These are phyloP conservation scores for Dynastes tityus DNA, from an alignment of 2,888 invertebrate species.

Conservation along the genomic window DNA sequence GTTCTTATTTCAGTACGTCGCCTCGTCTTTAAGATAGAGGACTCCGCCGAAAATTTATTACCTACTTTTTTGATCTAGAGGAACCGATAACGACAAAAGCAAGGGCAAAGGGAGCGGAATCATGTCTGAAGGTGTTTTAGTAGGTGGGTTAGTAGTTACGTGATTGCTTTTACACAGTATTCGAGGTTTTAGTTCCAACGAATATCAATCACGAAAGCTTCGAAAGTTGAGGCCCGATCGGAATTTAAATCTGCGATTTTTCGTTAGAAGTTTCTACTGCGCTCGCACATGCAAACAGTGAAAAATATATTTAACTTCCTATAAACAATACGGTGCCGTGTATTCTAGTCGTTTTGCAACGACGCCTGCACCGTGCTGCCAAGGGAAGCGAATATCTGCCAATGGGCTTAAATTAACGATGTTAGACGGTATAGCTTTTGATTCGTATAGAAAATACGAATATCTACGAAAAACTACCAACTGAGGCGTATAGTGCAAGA, in stretches of 20 bases:
- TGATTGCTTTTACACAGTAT: slow-evolving; percentile 36
- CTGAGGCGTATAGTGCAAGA: too few relatives aligned
- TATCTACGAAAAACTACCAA: background rate
- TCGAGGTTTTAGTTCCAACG: slow-evolving; percentile 33
- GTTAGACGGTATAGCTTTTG: background rate
- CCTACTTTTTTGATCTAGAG: slow-evolving; percentile 22
- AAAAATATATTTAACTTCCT: slow-evolving; percentile 23
- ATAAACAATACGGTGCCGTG: slow-evolving; percentile 20
- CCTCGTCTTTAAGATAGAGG: slow-evolving; percentile 19
- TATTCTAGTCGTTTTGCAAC: background rate
- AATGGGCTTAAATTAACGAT: background rate
- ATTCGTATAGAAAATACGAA: background rate
- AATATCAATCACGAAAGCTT: slow-evolving; percentile 45
- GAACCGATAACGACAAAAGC: slow-evolving; percentile 19
- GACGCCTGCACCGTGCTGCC: background rate
- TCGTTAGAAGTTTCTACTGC: slow-evolving; percentile 23
- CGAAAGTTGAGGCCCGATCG: slow-evolving; percentile 41
- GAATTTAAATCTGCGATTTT: slow-evolving; percentile 41
- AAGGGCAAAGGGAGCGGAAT: background rate
- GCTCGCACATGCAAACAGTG: slow-evolving; percentile 9
- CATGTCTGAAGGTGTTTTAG: slow-evolving; percentile 34
- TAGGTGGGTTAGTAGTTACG: slow-evolving; percentile 43
- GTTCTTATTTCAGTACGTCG: slow-evolving; percentile 23
- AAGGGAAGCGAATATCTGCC: background rate
- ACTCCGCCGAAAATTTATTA: slow-evolving; percentile 30